phyloP scores from a whole-genome alignment of 2,113 vertebrate genomes.

The Cromileptes altivelis region DNA sequence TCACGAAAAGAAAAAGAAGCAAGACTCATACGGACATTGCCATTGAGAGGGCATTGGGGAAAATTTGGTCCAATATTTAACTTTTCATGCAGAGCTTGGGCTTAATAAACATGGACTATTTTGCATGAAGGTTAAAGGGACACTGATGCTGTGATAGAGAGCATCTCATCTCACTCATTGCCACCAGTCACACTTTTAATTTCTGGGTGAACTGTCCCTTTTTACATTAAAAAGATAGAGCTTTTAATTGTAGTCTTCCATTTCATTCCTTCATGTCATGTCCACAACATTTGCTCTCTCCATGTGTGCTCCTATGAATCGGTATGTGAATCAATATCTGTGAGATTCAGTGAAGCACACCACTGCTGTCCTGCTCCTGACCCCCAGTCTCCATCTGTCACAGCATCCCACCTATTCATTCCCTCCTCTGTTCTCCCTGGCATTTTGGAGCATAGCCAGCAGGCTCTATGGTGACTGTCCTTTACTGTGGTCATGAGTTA shows the following conservation, averaged over 20 bases:
- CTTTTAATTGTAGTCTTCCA: background rate
- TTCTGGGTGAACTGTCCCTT: background rate
- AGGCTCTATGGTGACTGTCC: conserved; percentile 32
- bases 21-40: background rate
- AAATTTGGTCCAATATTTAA: background rate
- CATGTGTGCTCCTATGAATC: conserved; percentile 64
- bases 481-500: conserved; percentile 51
- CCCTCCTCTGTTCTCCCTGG: conserved; percentile 36
- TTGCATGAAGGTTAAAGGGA: background rate
- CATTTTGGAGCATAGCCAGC: conserved; percentile 53
- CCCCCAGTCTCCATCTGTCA: conserved; percentile 65
- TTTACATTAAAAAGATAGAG: conserved; percentile 22
- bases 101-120: background rate
- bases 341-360: conserved; percentile 66
- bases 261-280: conserved; percentile 13
- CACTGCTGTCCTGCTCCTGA: conserved; percentile 64
- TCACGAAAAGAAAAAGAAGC: background rate
- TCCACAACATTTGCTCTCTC: conserved; percentile 20
- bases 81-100: background rate
- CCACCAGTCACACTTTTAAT: background rate
- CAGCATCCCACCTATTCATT: conserved; percentile 56
- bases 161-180: background rate
- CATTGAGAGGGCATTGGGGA: no score
- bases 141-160: background rate
- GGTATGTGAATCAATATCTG: conserved; percentile 40